phyloP scores from a whole-genome alignment of 2,888 invertebrate genomes.

The Drosophila nigritarsus region DNA sequence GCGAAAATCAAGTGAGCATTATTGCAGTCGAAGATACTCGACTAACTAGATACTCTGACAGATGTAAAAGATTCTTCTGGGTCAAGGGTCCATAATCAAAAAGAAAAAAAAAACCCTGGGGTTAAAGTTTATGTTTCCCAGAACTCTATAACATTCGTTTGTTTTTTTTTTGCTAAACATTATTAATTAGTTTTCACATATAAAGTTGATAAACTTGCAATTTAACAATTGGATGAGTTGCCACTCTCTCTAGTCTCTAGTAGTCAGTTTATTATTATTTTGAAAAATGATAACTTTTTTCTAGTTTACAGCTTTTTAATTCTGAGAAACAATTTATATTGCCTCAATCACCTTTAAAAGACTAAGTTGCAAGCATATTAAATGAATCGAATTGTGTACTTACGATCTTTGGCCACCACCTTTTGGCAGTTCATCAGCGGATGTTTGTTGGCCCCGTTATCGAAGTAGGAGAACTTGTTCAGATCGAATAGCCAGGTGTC shows the following conservation, averaged over 20 bases:
- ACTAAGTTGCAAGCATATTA: background rate
- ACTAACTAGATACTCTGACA: background rate
- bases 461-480: constrained; percentile 84
- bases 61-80: background rate
- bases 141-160: background rate
- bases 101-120: too few species aligned
- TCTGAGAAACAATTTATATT: too few species aligned
- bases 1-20: background rate
- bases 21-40: background rate
- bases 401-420: constrained; percentile 84
- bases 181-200: too few species aligned
- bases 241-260: too few species aligned
- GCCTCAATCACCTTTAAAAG: background rate
- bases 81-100: too few species aligned
- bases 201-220: too few species aligned
- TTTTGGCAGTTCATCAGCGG: constrained; percentile 85
- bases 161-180: too few species aligned
- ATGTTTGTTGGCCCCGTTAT: constrained; percentile 74
- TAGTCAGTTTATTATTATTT: too few species aligned
- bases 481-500: constrained; percentile 84
- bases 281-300: too few species aligned
- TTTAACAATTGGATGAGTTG: too few species aligned
- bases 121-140: too few species aligned
- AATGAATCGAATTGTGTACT: constrained; percentile 41
- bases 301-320: too few species aligned